Evolutionary conservation across 2,113 vertebrate genomes (phyloP), one percentile per base, ranked within the genome.

Genomic region (Grantiella picta): DNA sequence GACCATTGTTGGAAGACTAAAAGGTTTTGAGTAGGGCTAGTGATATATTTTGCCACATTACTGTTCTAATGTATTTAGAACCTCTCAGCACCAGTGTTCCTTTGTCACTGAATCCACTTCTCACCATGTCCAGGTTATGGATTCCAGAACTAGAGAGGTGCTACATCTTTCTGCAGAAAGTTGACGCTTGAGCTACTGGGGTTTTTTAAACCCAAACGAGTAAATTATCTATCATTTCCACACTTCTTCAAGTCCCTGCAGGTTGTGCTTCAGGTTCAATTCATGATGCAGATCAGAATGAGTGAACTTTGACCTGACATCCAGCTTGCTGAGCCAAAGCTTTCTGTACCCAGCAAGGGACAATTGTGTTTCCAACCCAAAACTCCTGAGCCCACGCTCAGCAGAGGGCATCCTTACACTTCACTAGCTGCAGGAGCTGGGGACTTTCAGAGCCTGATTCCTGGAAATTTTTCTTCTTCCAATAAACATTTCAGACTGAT

Each of bases 381-480:
- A 64, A 65, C 54, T 86, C 36, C 66, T 2, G 35, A 88, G 82
- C 33, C 40, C 87, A 47, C 0, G 71, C 87, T 96, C 95, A 94
- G 93, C 25, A 95, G 94, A 95, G 94, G 96, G 95, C 95, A 96
- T 92, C 85, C 93, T 96, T 91, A 95, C 92, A 50, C 92, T 96
- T 91, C 90, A 66, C 38, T 36, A 52, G 64, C 71, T 85, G 40
- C 71, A 40, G 89, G 71, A 92, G 91, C 75, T 61, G 76, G 50
- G 40, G 87, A 61, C 84, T 87, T 80, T 65, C 78, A 77, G 45
- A 79, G 33, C 4, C 2, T 52, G 73, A 88, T 86, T 93, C 90
- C 87, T 90, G 92, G 92, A 92, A 90, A 36, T 81, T 71, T 90
- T 95, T 90, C 70, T 81, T 94, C 82, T 90, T 77, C 80, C 92